These are phyloP conservation scores for Tragelaphus buxtoni DNA, from an alignment of 2,113 vertebrate species.

Conservation along the genomic window DNA sequence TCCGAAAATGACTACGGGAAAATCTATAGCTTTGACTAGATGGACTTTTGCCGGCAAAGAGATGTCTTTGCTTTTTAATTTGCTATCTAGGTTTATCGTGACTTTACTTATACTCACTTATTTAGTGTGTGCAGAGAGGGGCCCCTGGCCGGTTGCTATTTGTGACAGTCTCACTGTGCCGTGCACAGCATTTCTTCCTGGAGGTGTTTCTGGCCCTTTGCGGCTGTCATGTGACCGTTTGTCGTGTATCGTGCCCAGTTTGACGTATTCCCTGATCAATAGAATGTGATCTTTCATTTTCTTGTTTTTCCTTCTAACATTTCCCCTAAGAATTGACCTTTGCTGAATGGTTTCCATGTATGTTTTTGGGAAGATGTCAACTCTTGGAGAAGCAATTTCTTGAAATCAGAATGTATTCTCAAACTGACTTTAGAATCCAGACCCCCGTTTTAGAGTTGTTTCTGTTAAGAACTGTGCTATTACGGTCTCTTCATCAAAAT, in stretches of 20 bases:
- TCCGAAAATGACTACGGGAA: background rate
- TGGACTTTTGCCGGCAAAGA: background rate
- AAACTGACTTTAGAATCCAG: background rate
- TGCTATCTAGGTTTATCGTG: background rate
- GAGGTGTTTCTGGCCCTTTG: too few species aligned
- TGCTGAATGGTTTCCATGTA: background rate
- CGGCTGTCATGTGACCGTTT: accelerated
- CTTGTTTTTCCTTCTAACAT: background rate
- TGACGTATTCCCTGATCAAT: background rate
- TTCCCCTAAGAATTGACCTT: background rate
- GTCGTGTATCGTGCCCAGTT: too few species aligned
- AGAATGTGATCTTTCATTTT: background rate
- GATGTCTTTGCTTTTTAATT: background rate
- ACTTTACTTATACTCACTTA: accelerated
- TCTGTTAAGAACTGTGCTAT: background rate
- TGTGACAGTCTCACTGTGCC: accelerated
- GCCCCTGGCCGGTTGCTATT: accelerated
- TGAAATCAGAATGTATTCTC: constrained; percentile 13
- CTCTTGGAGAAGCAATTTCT: background rate
- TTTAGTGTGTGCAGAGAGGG: background rate
- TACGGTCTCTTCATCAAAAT: background rate
- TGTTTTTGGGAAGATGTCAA: background rate
- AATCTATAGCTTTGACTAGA: background rate
- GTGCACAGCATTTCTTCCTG: background rate
- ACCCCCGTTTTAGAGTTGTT: background rate